These are phyloP conservation scores for Diorhabda sublineata DNA, from an alignment of 1,140 invertebrate species.

Conservation along the genomic window DNA sequence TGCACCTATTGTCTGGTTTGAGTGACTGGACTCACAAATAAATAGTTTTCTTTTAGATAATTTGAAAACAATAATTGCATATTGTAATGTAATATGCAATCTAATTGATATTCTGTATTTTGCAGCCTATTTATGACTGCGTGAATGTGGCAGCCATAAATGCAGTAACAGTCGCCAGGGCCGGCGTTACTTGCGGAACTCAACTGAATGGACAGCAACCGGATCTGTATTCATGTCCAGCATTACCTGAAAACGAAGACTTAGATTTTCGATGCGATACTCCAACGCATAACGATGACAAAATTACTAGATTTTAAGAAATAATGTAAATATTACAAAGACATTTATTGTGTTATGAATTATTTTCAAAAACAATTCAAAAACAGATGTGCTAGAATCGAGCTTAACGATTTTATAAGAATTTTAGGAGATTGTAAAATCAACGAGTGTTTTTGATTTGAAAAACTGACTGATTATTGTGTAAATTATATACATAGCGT, in stretches of 20 bases:
- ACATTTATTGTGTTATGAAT: not conserved
- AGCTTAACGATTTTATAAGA: too few relatives aligned
- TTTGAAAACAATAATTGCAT: too few relatives aligned
- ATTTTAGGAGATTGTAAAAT: too few relatives aligned
- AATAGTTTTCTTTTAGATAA: too few relatives aligned
- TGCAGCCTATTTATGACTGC: conserved; percentile 44
- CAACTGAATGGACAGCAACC: conserved; percentile 28
- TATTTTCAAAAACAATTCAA: not conserved
- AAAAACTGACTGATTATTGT: too few relatives aligned
- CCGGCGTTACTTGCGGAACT: conserved; percentile 22
- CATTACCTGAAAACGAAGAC: conserved; percentile 36
- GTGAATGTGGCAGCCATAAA: conserved; percentile 44
- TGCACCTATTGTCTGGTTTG: too few relatives aligned
- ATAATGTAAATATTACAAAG: not conserved
- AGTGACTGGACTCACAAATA: too few relatives aligned
- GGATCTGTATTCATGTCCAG: conserved; percentile 36
- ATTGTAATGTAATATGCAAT: too few relatives aligned
- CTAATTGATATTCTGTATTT: conserved; percentile 5
- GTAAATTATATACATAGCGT: too few relatives aligned
- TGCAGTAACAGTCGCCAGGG: conserved; percentile 33
- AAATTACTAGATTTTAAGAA: conserved; percentile 43
- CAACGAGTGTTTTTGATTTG: too few relatives aligned
- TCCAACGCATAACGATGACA: conserved; percentile 32
- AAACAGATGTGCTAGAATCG: too few relatives aligned
- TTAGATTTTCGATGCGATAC: conserved; percentile 35